Conservation (phyloP, 2,888 invertebrate species). For the Hydriomena furcata region DNA sequence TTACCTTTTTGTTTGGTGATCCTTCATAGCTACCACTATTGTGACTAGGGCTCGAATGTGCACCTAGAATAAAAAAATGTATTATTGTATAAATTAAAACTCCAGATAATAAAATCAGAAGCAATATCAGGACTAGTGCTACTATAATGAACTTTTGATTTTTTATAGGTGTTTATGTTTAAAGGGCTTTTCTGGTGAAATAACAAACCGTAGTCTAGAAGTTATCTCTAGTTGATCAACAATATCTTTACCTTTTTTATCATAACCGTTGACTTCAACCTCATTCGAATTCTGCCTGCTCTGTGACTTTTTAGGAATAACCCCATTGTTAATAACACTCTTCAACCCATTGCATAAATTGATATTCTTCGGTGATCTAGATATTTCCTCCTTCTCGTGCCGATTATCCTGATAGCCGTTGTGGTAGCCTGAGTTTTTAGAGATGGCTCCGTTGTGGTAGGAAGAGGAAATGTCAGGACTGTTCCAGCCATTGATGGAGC, state of each 20-base stretch:
- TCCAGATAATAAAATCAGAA: no score
- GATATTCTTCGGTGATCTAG: slow-evolving; percentile 70
- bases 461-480: slow-evolving; percentile 72
- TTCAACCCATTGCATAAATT: slow-evolving; percentile 73
- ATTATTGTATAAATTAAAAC: no score
- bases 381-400: slow-evolving; percentile 48
- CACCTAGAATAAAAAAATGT: slow-evolving; percentile 55
- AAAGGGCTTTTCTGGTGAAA: no score
- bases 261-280: slow-evolving; percentile 65
- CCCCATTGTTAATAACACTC: slow-evolving; percentile 72
- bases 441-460: slow-evolving; percentile 74
- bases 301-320: slow-evolving; percentile 64
- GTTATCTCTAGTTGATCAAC: not conserved
- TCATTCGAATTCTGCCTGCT: slow-evolving; percentile 72
- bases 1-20: slow-evolving; percentile 76
- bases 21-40: slow-evolving; percentile 70
- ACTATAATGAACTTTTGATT: no score
- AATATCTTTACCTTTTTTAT: slow-evolving; percentile 62
- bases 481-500: slow-evolving; percentile 84
- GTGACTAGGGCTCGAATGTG: slow-evolving; percentile 69
- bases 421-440: slow-evolving; percentile 65
- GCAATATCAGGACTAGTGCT: no score
- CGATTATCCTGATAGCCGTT: slow-evolving; percentile 66
- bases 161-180: no score
- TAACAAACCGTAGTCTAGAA: no score